Percentiles rank a stretch among this genome's conserved stretches.
These are phyloP conservation scores for Ichneumoninae sp. DNA, from an alignment of 2,888 invertebrate species.

Conservation along the genomic window DNA sequence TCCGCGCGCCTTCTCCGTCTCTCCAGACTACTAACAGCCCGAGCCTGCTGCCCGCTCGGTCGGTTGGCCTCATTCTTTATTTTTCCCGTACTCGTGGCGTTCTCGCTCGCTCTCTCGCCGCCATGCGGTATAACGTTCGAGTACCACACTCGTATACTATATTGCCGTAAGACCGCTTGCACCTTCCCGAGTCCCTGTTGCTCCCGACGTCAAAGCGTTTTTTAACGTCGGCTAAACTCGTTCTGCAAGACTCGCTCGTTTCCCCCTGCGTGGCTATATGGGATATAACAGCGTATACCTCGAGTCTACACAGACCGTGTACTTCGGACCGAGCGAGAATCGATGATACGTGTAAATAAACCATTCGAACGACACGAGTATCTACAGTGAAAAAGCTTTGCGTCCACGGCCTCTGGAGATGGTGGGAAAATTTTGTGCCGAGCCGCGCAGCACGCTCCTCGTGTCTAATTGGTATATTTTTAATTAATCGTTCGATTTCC, in stretches of 20 bases:
- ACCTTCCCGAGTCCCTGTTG: conserved; percentile 38
- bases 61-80: conserved; percentile 61
- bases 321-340: conserved; percentile 29
- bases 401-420: neutral
- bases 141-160: conserved; percentile 19
- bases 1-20: conserved; percentile 12
- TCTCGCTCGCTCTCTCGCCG: conserved; percentile 36
- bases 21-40: conserved; percentile 33
- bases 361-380: conserved; percentile 10
- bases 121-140: conserved; percentile 46
- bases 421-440: neutral
- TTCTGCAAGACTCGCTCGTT: conserved; percentile 10
- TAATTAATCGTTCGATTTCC: neutral
- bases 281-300: neutral
- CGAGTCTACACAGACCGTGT: neutral
- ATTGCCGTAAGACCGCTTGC: conserved; percentile 39
- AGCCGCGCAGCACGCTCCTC: no score
- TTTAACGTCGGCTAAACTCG: conserved; percentile 18
- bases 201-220: conserved; percentile 20
- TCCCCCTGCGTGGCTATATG: neutral
- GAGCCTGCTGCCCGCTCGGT: conserved; percentile 55
- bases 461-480: neutral
- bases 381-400: neutral
- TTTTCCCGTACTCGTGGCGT: conserved; percentile 16
- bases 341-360: conserved; percentile 44